These are phyloP conservation scores for Chloroclystis v-ata DNA, from an alignment of 2,888 invertebrate species.

Conservation along the genomic window DNA sequence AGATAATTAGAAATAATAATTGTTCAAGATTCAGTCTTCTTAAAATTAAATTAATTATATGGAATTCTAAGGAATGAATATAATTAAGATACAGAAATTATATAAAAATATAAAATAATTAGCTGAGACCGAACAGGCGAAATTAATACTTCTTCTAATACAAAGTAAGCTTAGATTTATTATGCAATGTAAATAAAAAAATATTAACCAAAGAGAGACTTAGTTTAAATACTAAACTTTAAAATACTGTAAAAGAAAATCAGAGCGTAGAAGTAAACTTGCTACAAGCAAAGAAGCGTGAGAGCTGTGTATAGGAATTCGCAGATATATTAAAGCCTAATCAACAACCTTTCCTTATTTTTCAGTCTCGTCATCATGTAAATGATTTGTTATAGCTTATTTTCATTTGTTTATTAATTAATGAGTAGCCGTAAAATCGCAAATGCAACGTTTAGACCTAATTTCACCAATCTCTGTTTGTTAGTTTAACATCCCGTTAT, in stretches of 20 bases:
- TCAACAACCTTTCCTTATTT: constrained; percentile 1
- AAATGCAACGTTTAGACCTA: no score
- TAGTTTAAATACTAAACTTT: neutral
- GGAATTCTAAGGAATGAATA: constrained; percentile 28
- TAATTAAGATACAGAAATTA: no score
- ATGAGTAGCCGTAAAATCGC: no score
- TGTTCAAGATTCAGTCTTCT: constrained; percentile 32
- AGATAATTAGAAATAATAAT: constrained; percentile 25
- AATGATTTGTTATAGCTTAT: neutral
- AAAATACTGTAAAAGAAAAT: neutral
- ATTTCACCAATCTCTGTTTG: no score
- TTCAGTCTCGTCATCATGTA: neutral
- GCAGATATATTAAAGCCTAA: neutral
- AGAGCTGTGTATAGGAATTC: neutral
- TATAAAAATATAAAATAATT: neutral
- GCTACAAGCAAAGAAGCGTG: neutral
- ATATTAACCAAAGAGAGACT: neutral
- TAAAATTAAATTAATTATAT: constrained; percentile 26
- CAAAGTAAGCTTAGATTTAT: neutral
- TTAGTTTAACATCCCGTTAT: no score
- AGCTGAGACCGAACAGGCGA: neutral
- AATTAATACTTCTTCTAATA: neutral
- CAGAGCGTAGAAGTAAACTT: neutral
- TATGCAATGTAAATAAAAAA: neutral
- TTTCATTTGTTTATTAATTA: no score